Base-by-base conservation (phyloP, 2,888 invertebrate genomes). In the Ormyrus thymus region DNA sequence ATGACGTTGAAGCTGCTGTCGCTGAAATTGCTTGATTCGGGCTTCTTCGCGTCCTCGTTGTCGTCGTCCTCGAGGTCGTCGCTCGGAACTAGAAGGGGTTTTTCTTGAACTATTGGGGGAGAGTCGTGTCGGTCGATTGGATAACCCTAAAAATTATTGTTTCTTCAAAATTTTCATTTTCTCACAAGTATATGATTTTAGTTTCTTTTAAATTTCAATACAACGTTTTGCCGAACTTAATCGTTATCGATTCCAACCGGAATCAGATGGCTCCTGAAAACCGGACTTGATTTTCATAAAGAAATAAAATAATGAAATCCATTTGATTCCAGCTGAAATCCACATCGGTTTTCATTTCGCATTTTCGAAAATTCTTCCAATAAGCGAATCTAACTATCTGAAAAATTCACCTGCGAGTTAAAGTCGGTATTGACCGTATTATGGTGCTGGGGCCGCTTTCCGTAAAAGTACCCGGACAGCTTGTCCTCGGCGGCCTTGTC, bases 391-490 rank as follows among this genome's bases (percentile, higher is more conserved):
- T n/a, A n/a, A n/a, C n/a, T n/a, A n/a, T n/a, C n/a, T n/a, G n/a
- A n/a, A n/a, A n/a, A n/a, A n/a, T 76, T 78, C n/a, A 83, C 79
- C 89, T 90, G 82, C n/a, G 86, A 83, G 83, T 86, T n/a, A 83
- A 85, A 80, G 88, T 90, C 58, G 91, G 85, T 91, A 91, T 82
- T 91, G 91, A 76, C 91, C 90, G 81, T 86, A 88, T 71, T 81
- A 81, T 74, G 84, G 81, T 82, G 75, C 15, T 81, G 80, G 45
- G 78, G 81, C 55, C 69, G 76, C 61, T 78, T 78, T 48, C 76
- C 76, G 11, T 68, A 81, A n/a, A 58, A 70, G 50, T 51, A 76
- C 1, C 70, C 72, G 1, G 53, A 45, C 6, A 73, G 15, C 45
- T 72, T 59, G 29, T 48, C 68, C 6, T 69, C 81, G 85, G 68